Evolutionary conservation across 2,113 vertebrate species (phyloP).

Genomic region (Nipponia nippon): DNA sequence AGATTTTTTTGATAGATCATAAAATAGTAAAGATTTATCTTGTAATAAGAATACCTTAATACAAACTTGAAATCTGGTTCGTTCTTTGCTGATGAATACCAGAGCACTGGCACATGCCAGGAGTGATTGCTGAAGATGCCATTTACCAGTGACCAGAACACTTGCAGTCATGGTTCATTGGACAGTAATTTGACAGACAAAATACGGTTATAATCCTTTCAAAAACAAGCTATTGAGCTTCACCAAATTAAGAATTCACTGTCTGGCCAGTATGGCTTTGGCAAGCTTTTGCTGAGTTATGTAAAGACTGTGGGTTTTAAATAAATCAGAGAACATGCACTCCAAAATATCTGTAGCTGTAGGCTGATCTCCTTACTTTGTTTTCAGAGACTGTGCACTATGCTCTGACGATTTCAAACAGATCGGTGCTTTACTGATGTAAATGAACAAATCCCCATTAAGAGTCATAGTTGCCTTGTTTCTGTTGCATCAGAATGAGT

Average conservation of each 20-base stretch:
- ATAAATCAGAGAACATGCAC: not conserved
- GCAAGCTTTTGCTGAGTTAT: not conserved
- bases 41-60: not conserved
- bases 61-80: not conserved
- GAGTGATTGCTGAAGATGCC: slow-evolving; percentile 1
- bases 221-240: slow-evolving; percentile 6
- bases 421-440: not conserved
- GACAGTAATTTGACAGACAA: slow-evolving; percentile 51
- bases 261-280: not conserved
- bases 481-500: not conserved
- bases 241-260: not conserved
- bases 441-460: not conserved
- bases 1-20: not conserved
- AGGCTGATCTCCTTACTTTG: not conserved
- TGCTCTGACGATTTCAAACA: not conserved
- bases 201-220: slow-evolving; percentile 46
- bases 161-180: slow-evolving; percentile 5
- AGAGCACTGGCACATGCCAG: not conserved
- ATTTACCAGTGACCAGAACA: slow-evolving; percentile 23
- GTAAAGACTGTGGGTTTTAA: not conserved
- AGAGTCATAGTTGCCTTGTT: not conserved
- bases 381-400: not conserved
- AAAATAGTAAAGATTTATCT: not conserved
- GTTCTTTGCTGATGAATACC: not conserved
- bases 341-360: not conserved